These are phyloP conservation scores for Toxotes lorentzi DNA, from an alignment of 2,797 vertebrate genomes.

Conservation along the genomic window DNA sequence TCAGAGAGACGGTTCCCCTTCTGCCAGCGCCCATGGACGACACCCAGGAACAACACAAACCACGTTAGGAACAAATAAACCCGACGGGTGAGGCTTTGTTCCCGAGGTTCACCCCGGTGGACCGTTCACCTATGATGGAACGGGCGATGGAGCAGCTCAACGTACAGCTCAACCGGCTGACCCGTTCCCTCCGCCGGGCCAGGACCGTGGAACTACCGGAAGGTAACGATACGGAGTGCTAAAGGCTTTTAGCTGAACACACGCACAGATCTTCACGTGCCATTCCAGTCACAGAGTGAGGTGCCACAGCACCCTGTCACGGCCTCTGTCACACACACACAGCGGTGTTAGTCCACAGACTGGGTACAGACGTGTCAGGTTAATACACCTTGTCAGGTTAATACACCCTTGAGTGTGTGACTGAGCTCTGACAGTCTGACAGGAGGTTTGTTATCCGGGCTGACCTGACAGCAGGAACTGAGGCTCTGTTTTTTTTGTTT, in stretches of 20 bases:
- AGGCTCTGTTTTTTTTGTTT: not conserved
- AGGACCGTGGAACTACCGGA: slow-evolving; percentile 98
- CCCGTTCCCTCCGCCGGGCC: slow-evolving; percentile 94
- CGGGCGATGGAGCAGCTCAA: slow-evolving; percentile 98
- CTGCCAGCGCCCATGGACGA: slow-evolving; percentile 67
- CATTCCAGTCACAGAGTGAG: not conserved
- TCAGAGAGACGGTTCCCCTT: not conserved
- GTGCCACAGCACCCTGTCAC: not conserved
- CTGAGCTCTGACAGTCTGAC: not conserved
- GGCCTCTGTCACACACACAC: not conserved
- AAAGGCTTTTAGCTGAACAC: too few species aligned
- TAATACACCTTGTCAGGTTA: not conserved
- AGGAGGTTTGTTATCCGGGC: not conserved
- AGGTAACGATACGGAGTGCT: slow-evolving; percentile 77
- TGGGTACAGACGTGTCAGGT: not conserved
- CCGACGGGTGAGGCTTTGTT: slow-evolving; percentile 33
- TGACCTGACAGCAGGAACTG: not conserved
- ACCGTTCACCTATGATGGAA: slow-evolving; percentile 91
- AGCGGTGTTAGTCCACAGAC: not conserved
- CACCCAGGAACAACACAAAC: slow-evolving; percentile 15
- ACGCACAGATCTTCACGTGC: not conserved
- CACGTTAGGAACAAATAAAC: slow-evolving; percentile 25
- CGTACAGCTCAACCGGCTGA: slow-evolving; percentile 92
- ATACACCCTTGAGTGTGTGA: not conserved
- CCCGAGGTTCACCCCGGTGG: slow-evolving; percentile 34